Conservation (phyloP, 2,113 vertebrate genomes). For the Pleuronectes platessa region DNA sequence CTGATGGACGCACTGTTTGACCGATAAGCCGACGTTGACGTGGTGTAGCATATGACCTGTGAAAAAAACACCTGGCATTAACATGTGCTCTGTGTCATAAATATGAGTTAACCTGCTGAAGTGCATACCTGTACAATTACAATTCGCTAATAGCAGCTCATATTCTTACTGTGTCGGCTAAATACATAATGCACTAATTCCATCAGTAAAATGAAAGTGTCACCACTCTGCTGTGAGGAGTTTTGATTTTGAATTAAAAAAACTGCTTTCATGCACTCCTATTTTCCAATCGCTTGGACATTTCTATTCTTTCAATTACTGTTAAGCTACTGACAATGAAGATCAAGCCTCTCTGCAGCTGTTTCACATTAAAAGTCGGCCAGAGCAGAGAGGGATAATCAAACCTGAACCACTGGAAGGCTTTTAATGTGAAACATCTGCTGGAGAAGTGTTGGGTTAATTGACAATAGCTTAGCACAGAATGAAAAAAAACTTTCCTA, state of each 20-base stretch:
- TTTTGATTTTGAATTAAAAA: neutral
- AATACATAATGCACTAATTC: neutral
- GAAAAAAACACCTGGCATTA: neutral
- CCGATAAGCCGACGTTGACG: constrained; percentile 93
- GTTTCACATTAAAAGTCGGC: neutral
- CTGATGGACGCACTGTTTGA: constrained; percentile 97
- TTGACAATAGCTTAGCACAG: neutral
- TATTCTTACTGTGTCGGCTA: neutral
- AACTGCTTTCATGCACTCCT: neutral
- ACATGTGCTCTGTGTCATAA: neutral
- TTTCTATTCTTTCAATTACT: neutral
- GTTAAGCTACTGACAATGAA: neutral
- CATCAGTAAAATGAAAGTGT: neutral
- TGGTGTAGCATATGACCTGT: constrained; percentile 98
- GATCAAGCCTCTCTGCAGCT: neutral
- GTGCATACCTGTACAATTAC: neutral
- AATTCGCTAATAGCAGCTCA: neutral
- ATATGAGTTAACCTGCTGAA: neutral
- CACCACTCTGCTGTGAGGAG: neutral
- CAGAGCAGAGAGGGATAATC: neutral
- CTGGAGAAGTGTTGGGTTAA: neutral
- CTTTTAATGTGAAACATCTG: constrained; percentile 10
- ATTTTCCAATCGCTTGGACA: neutral
- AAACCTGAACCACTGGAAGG: neutral
- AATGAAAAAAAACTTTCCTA: neutral